phyloP scores from a whole-genome alignment of 2,797 vertebrate species.

The Paguma larvata region DNA sequence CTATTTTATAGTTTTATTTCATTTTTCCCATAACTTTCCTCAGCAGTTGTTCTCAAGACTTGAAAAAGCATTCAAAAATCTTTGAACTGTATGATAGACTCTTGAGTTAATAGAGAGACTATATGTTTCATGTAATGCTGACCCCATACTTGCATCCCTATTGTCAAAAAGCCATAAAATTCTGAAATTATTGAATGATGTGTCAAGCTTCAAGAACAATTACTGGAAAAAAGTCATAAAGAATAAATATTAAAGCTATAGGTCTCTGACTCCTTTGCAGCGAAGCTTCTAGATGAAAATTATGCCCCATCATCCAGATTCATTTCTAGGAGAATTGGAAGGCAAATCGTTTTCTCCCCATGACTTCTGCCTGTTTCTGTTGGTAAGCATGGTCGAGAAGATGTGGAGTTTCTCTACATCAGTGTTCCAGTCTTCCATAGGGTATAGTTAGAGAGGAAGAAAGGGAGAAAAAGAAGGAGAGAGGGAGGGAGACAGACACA shows the following conservation, averaged over 20 bases:
- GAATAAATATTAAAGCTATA: not conserved
- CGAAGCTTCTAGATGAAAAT: not conserved
- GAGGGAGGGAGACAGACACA: not conserved
- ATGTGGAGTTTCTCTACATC: not conserved
- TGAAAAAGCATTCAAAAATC: not conserved
- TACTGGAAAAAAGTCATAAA: constrained; percentile 28
- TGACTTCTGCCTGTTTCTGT: not conserved
- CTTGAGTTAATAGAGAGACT: not conserved
- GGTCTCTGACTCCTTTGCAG: not conserved
- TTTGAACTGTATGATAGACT: not conserved
- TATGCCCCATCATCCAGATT: not conserved
- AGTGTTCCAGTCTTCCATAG: not conserved
- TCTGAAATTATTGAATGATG: not conserved
- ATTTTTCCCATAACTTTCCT: not conserved
- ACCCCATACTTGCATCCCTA: not conserved
- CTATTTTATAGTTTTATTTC: not conserved
- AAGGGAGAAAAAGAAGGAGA: not conserved
- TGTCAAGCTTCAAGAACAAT: not conserved
- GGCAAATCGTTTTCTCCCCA: not conserved
- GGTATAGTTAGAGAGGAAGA: not conserved
- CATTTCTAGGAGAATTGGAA: not conserved
- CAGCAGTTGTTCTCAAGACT: not conserved
- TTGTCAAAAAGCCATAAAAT: not conserved
- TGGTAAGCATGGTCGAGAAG: not conserved
- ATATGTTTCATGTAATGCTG: not conserved